Conservation (phyloP, 2,113 vertebrate species). For the Ursus arctos region DNA sequence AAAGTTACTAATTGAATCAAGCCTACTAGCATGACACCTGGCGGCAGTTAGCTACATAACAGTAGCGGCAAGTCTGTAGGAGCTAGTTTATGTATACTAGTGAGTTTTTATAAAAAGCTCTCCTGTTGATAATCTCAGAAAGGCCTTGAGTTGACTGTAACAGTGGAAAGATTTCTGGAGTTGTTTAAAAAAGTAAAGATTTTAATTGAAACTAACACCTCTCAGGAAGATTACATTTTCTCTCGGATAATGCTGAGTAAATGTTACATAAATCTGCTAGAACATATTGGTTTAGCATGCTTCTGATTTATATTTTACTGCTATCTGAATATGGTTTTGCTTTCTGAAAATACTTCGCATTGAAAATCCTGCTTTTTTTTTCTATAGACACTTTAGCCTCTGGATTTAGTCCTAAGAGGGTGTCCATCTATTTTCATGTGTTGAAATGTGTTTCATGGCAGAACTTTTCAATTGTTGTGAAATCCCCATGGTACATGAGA, state of each 20-base stretch:
- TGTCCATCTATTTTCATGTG: slow-evolving; percentile 50
- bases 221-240: slow-evolving; percentile 59
- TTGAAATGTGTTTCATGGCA: slow-evolving; percentile 69
- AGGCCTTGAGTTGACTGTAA: slow-evolving; percentile 23
- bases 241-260: slow-evolving; percentile 63
- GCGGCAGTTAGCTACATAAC: slow-evolving; percentile 70
- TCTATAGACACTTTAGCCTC: neutral
- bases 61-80: neutral
- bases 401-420: slow-evolving; percentile 30
- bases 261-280: slow-evolving; percentile 71
- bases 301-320: slow-evolving; percentile 68
- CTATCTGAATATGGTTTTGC: slow-evolving; percentile 57
- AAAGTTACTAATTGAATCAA: slow-evolving; percentile 83
- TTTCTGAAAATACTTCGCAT: slow-evolving; percentile 57
- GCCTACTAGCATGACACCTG: slow-evolving; percentile 82
- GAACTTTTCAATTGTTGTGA: slow-evolving; percentile 71
- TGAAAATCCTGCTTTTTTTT: slow-evolving; percentile 25
- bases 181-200: slow-evolving; percentile 63
- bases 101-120: neutral
- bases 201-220: slow-evolving; percentile 71
- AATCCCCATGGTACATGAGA: slow-evolving; percentile 63
- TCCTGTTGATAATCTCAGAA: slow-evolving; percentile 45
- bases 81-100: neutral
- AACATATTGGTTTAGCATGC: slow-evolving; percentile 49
- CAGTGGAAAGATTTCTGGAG: slow-evolving; percentile 42